A percentile compares a stretch with the other conserved stretches of the same genome.
Conservation (phyloP, 1,140 invertebrate genomes). For the Melanaphis sacchari region DNA sequence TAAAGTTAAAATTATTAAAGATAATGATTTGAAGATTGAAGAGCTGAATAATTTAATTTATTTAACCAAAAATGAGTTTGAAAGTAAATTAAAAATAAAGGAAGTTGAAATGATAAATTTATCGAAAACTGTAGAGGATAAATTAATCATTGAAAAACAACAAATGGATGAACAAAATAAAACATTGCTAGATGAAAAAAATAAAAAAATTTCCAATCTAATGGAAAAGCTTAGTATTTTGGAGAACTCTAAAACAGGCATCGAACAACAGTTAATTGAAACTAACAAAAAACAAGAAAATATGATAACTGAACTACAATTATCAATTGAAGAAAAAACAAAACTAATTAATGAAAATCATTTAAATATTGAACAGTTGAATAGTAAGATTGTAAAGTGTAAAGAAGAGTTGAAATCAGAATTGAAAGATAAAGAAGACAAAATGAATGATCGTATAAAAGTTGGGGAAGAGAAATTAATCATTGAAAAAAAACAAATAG, state of each 20-base stretch:
- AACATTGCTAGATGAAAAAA: slow-evolving; percentile 1
- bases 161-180: neutral
- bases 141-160: slow-evolving; percentile 1
- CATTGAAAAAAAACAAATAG: neutral
- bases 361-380: slow-evolving; percentile 3
- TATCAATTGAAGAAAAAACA: neutral
- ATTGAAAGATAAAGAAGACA: slow-evolving; percentile 27
- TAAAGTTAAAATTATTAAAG: slow-evolving; percentile 19
- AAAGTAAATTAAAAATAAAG: neutral
- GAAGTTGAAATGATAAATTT: neutral
- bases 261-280: slow-evolving; percentile 21
- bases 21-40: neutral
- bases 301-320: neutral
- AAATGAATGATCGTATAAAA: neutral
- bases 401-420: neutral
- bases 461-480: neutral
- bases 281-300: neutral
- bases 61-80: neutral
- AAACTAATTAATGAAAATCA: slow-evolving; percentile 3
- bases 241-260: neutral
- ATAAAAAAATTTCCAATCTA: slow-evolving; percentile 4
- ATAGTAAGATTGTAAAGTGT: neutral
- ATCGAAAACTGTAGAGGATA: neutral
- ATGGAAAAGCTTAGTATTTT: neutral
- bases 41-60: neutral